Base-by-base conservation (phyloP, 1,140 invertebrate species). In the Bombus turneri region DNA sequence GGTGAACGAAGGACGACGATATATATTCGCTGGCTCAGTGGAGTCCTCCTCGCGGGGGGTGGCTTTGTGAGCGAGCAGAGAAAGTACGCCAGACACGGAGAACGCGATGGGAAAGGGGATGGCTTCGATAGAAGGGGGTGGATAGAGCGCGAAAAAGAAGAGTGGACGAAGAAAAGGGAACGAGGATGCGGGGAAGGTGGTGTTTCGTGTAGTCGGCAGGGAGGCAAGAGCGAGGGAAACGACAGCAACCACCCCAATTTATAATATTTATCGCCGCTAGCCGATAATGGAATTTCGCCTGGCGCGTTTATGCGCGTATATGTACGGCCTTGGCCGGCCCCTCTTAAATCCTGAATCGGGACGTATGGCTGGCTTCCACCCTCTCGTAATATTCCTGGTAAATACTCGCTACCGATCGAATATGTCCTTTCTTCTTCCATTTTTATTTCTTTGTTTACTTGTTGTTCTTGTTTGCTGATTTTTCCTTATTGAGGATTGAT, bases 201-300 rank as follows among this genome's bases (percentile, higher is more conserved):
- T 81, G 85, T 91, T 89, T 90, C 77, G 85, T 47, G 72, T 72
- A 71, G n/a, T 71, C 84, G 81, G 31, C 64, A 73, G 72, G 62
- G 69, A 64, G 31, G 72, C 31, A 71, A 66, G 81, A 25, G 47
- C 59, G 86, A 81, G 66, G 71, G 80, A 43, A 81, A 83, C 79
- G 72, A 85, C 43, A 57, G 82, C 75, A 72, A 85, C 66, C 78
- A 69, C 80, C 87, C 87, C 92, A 93, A 93, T 94, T 94, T 94
- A 95, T 93, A 94, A 94, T 94, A 95, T 94, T 94, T 95, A 95
- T 95, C 92, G 91, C 86, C 87, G 85, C 85, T 86, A 93, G 90
- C 88, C 89, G 93, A 94, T 94, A 94, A 94, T 94, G 92, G 93
- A 95, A 93, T 94, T 95, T 93, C 81, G 90, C 86, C 83, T 34